phyloP scores from a whole-genome alignment of 1,140 invertebrate species.

The Lerema accius region DNA sequence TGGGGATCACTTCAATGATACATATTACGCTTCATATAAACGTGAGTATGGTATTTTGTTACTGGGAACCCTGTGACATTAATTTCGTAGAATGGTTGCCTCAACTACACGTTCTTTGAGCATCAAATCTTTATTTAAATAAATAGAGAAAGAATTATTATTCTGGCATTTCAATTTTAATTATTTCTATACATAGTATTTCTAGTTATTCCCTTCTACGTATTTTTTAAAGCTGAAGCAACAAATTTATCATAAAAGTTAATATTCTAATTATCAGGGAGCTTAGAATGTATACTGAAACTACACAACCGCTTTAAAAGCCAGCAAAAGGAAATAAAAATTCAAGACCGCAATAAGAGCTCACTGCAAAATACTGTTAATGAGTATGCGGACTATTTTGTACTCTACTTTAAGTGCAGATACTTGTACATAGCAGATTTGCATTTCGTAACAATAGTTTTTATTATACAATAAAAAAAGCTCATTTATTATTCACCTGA shows the following conservation, averaged over 20 bases:
- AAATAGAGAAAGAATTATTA: too few species aligned
- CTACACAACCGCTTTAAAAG: constrained; percentile 21
- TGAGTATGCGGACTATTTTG: constrained; percentile 33
- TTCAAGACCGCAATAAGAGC: constrained; percentile 34
- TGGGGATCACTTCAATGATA: constrained; percentile 44
- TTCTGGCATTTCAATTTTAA: too few species aligned
- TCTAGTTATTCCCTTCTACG: too few species aligned
- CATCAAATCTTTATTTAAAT: too few species aligned
- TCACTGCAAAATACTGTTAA: constrained; percentile 33
- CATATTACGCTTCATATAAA: not conserved
- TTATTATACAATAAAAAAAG: not conserved
- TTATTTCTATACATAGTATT: too few species aligned
- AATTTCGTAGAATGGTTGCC: too few species aligned
- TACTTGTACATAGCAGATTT: constrained; percentile 33
- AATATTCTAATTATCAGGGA: constrained; percentile 13
- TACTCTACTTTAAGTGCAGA: constrained; percentile 30
- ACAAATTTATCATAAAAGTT: not conserved
- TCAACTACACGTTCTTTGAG: too few species aligned
- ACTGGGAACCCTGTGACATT: not conserved
- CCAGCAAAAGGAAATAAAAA: constrained; percentile 31
- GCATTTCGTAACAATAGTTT: constrained; percentile 26
- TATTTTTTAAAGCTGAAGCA: too few species aligned
- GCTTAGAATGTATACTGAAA: constrained; percentile 15
- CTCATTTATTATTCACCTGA: not conserved
- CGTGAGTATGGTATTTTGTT: not conserved